Evolutionary conservation across 2,888 invertebrate genomes (phyloP).

Genomic region (Frankliniella fusca): DNA sequence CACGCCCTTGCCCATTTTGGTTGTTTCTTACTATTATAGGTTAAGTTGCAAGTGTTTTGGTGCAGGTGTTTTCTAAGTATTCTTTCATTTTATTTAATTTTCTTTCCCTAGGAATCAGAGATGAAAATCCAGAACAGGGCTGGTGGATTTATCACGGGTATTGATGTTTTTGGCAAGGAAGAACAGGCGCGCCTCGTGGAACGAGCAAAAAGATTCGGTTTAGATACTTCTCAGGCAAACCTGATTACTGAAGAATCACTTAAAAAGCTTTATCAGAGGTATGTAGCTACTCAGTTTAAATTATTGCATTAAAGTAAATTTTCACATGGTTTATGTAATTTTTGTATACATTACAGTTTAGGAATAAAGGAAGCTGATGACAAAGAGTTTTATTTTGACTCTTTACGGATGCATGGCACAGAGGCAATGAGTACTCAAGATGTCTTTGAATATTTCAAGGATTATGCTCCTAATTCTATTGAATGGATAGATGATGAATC

Average conservation of each 20-base stretch:
- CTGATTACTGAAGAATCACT: slow-evolving; percentile 48
- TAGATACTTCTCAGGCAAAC: slow-evolving; percentile 48
- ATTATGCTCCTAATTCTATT: slow-evolving; percentile 68
- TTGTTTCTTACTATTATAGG: slow-evolving; percentile 28
- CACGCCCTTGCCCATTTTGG: not conserved
- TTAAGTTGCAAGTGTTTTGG: not conserved
- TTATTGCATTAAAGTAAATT: not conserved
- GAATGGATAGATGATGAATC: slow-evolving; percentile 78
- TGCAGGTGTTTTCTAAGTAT: not conserved
- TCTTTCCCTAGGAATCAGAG: slow-evolving; percentile 35
- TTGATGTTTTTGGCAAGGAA: slow-evolving; percentile 52
- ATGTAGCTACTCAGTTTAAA: slow-evolving; percentile 15
- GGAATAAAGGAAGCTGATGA: slow-evolving; percentile 57
- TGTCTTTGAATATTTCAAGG: slow-evolving; percentile 72
- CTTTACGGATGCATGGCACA: slow-evolving; percentile 70
- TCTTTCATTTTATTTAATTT: not conserved
- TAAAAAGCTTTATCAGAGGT: slow-evolving; percentile 50
- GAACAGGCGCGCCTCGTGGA: slow-evolving; percentile 53
- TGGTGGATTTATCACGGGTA: slow-evolving; percentile 50
- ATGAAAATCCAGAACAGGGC: slow-evolving; percentile 44
- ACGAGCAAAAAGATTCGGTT: slow-evolving; percentile 56
- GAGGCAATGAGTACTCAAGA: slow-evolving; percentile 72
- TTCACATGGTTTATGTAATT: not conserved
- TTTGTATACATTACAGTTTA: slow-evolving; percentile 47
- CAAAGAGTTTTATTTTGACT: slow-evolving; percentile 64